phyloP scores from a whole-genome alignment of 1,140 invertebrate species.

The Heliconius hewitsoni region DNA sequence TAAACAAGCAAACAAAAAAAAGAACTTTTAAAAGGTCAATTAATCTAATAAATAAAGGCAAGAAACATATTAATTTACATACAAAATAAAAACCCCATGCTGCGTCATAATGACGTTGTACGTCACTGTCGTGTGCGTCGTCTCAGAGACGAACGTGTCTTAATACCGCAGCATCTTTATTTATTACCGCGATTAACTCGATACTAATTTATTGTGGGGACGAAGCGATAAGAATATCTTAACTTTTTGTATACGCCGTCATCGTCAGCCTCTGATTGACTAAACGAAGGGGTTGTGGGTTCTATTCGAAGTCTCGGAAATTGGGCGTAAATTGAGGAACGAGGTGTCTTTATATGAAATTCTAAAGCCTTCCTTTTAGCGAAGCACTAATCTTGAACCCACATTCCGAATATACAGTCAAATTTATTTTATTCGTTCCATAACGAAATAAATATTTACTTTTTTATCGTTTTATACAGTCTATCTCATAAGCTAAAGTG shows the following conservation, averaged over 20 bases:
- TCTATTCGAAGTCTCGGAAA: no score
- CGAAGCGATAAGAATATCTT: neutral
- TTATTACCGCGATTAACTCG: slow-evolving; percentile 24
- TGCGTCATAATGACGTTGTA: neutral
- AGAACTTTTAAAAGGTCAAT: slow-evolving; percentile 1
- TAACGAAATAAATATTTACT: neutral
- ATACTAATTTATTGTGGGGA: neutral
- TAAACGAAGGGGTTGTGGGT: no score
- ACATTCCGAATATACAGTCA: no score
- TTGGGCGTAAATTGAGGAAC: no score
- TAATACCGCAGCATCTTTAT: slow-evolving; percentile 21
- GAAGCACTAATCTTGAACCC: no score
- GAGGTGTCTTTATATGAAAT: no score
- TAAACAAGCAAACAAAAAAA: neutral
- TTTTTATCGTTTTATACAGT: slow-evolving; percentile 16
- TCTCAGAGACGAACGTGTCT: neutral
- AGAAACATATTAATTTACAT: slow-evolving; percentile 11
- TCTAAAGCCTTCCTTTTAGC: no score
- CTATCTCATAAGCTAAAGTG: slow-evolving; percentile 6
- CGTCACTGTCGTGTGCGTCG: neutral
- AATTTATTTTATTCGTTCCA: no score
- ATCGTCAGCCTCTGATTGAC: no score
- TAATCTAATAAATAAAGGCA: slow-evolving; percentile 10
- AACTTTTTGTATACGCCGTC: neutral
- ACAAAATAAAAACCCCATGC: slow-evolving; percentile 4